phyloP scores from a whole-genome alignment of 2,113 vertebrate genomes.

The Arothron firmamentum region DNA sequence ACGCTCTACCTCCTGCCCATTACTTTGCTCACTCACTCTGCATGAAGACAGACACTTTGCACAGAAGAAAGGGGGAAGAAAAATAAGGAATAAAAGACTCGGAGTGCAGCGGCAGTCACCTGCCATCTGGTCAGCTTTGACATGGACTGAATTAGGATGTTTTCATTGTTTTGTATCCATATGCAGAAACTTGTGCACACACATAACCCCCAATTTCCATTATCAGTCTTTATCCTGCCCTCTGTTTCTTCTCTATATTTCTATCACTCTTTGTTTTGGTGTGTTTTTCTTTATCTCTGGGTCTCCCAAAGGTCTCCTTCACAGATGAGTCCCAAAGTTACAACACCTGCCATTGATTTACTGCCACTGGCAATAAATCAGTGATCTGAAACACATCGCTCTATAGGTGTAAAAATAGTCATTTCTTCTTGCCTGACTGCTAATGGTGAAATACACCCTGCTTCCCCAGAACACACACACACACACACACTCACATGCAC shows the following conservation, averaged over 20 bases:
- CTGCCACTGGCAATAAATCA: constrained; percentile 64
- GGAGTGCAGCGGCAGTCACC: constrained; percentile 40
- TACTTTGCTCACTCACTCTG: constrained; percentile 40
- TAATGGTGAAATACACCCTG: constrained; percentile 64
- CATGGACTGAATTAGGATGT: constrained; percentile 17
- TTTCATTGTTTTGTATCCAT: constrained; percentile 14
- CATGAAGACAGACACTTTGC: constrained; percentile 40
- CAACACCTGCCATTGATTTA: constrained; percentile 72
- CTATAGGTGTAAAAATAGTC: constrained; percentile 59
- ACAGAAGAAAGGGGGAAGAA: constrained; percentile 14
- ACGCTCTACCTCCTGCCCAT: constrained; percentile 57
- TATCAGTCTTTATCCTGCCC: neutral
- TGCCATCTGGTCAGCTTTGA: constrained; percentile 52
- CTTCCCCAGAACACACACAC: constrained; percentile 26
- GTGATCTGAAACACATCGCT: constrained; percentile 70
- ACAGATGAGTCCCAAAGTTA: constrained; percentile 65
- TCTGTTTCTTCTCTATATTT: constrained; percentile 14
- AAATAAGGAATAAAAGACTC: constrained; percentile 2
- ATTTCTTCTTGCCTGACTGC: constrained; percentile 58
- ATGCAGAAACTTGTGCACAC: neutral
- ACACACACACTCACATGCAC: constrained; percentile 12
- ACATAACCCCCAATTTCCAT: neutral
- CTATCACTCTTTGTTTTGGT: neutral
- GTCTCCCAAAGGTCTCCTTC: constrained; percentile 51
- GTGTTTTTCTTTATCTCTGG: constrained; percentile 7